Evolutionary conservation across 2,113 vertebrate genomes (phyloP).

Genomic region (Sinocyclocheilus anophthalmus): DNA sequence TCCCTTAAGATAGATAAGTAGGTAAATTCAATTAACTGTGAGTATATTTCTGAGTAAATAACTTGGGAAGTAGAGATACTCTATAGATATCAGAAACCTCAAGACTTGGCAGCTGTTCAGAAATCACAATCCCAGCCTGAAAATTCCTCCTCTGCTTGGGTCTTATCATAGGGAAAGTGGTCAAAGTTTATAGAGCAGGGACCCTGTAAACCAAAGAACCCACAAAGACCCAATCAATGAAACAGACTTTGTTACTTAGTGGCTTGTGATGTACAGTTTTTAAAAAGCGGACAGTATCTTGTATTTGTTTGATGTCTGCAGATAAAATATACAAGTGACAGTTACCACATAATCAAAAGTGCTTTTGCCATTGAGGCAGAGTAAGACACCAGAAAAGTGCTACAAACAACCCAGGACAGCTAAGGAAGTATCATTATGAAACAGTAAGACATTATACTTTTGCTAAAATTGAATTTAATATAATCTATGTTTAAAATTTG

Average conservation of each 20-base stretch:
- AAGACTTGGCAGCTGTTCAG: conserved; percentile 56
- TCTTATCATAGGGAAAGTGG: conserved; percentile 71
- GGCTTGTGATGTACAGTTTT: background rate
- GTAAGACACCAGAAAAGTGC: no score
- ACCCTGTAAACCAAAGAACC: conserved; percentile 63
- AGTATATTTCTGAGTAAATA: background rate
- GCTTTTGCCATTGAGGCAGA: no score
- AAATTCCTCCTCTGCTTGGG: conserved; percentile 74
- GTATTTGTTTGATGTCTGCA: no score
- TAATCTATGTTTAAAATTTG: conserved; percentile 8
- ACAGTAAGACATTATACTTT: no score
- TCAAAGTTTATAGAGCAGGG: conserved; percentile 81
- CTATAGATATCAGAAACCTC: background rate
- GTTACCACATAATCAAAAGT: no score
- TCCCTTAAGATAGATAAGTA: background rate
- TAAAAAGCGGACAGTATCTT: no score
- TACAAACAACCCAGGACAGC: no score
- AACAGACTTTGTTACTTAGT: background rate
- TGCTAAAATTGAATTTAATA: no score
- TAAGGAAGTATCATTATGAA: no score
- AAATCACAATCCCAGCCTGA: conserved; percentile 80
- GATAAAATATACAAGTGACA: no score
- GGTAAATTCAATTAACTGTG: background rate
- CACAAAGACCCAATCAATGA: conserved; percentile 12
- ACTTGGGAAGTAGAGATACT: background rate